phyloP scores from a whole-genome alignment of 2,113 vertebrate species.

The Austrofundulus limnaeus region DNA sequence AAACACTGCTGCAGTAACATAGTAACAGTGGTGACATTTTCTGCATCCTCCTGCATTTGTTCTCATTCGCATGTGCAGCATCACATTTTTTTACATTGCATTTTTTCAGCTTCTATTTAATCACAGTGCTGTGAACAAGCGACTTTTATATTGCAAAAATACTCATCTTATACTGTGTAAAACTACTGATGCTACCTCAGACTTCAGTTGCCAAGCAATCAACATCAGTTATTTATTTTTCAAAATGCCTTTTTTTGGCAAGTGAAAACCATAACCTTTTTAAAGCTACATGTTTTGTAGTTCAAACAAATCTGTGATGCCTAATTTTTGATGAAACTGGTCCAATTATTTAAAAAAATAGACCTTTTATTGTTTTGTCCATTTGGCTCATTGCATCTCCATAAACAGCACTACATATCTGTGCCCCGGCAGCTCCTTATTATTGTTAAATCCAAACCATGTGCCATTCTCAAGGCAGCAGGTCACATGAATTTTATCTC shows the following conservation, averaged over 20 bases:
- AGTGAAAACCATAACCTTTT: too few species aligned
- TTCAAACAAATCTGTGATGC: too few species aligned
- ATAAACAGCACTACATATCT: neutral
- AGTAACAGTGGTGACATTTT: too few species aligned
- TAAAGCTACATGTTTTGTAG: too few species aligned
- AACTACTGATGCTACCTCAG: neutral
- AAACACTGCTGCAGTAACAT: neutral
- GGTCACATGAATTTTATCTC: slow-evolving; percentile 69
- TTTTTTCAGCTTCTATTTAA: neutral
- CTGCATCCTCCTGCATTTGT: too few species aligned
- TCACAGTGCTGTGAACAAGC: neutral
- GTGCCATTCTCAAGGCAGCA: slow-evolving; percentile 51
- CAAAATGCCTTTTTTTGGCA: too few species aligned
- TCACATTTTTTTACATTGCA: neutral
- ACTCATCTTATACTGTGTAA: neutral
- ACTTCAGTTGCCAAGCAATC: slow-evolving; percentile 1
- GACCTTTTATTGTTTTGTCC: neutral
- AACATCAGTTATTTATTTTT: neutral
- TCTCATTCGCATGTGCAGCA: neutral
- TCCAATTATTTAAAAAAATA: neutral
- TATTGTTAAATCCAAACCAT: slow-evolving; percentile 66
- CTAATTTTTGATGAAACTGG: too few species aligned
- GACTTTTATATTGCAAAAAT: neutral
- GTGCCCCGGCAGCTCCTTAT: slow-evolving; percentile 41
- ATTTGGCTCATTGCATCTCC: neutral